Evolutionary conservation across 2,113 vertebrate species (phyloP).

Genomic region (Lontra canadensis): DNA sequence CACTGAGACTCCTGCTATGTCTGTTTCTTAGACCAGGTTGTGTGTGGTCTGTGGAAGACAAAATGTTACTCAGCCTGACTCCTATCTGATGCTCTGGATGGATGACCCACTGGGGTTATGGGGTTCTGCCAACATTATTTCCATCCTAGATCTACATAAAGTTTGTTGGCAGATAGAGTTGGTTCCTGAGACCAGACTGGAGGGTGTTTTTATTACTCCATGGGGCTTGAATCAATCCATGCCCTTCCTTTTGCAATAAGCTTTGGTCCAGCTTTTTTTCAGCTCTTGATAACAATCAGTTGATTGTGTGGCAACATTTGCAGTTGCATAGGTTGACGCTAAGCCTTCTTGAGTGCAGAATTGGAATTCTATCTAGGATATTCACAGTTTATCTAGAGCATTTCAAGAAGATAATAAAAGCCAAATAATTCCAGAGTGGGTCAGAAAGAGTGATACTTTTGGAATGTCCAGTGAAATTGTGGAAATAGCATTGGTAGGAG

Average conservation of each 20-base stretch:
- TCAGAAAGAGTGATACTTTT: not conserved
- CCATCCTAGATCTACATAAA: constrained; percentile 6
- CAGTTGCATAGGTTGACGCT: not conserved
- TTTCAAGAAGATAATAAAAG: constrained; percentile 1
- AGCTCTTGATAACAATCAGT: not conserved
- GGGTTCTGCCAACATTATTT: constrained; percentile 44
- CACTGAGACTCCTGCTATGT: not conserved
- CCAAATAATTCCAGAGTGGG: not conserved
- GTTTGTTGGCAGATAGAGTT: not conserved
- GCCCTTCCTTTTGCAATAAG: not conserved
- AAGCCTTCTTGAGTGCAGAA: not conserved
- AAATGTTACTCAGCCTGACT: not conserved
- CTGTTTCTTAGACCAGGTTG: not conserved
- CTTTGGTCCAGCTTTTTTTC: not conserved
- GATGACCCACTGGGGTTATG: not conserved
- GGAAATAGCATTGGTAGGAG: not conserved
- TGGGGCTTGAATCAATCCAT: not conserved
- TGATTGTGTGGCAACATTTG: not conserved
- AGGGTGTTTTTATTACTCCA: not conserved
- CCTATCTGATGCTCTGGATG: constrained; percentile 44
- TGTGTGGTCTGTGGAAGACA: not conserved
- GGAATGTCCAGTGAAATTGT: not conserved
- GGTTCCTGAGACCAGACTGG: not conserved
- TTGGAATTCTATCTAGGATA: not conserved
- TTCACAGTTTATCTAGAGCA: not conserved